phyloP scores from a whole-genome alignment of 1,140 invertebrate genomes.

The Amphibalanus amphitrite region DNA sequence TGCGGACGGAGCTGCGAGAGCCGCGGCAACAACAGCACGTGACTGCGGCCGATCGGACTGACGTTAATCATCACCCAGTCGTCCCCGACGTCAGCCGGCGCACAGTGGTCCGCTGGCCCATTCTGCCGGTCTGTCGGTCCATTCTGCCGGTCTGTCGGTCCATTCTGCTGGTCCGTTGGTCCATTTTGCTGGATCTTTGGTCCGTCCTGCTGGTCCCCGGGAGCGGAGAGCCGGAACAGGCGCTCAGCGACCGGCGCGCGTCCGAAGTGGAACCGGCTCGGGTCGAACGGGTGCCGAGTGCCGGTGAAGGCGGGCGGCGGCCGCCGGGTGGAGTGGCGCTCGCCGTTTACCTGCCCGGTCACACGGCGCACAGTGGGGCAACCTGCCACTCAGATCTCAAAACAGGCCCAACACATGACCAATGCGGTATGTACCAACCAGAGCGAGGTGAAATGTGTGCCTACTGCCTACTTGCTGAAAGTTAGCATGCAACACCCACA shows the following conservation, averaged over 20 bases:
- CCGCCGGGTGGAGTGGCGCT: background rate
- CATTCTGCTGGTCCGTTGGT: no score
- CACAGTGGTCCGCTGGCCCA: no score
- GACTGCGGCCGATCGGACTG: background rate
- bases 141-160: no score
- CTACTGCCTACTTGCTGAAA: no score
- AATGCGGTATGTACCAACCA: no score
- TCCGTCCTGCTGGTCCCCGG: background rate
- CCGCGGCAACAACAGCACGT: background rate
- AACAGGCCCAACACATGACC: no score
- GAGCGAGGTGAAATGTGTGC: no score
- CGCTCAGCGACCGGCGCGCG: background rate
- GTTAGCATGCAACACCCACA: no score
- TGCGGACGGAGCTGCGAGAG: background rate
- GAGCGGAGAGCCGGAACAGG: background rate
- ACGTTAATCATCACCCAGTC: background rate
- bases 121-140: no score
- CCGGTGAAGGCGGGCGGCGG: background rate
- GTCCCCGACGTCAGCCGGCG: background rate
- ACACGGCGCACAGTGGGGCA: no score
- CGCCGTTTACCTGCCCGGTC: background rate
- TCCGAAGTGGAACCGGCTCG: background rate
- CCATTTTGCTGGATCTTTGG: no score
- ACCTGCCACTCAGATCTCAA: no score
- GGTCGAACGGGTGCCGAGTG: background rate